A percentile compares a stretch with the other conserved stretches of the same genome.
These are phyloP conservation scores for Parnassius apollo DNA, from an alignment of 2,888 invertebrate genomes.

Conservation along the genomic window DNA sequence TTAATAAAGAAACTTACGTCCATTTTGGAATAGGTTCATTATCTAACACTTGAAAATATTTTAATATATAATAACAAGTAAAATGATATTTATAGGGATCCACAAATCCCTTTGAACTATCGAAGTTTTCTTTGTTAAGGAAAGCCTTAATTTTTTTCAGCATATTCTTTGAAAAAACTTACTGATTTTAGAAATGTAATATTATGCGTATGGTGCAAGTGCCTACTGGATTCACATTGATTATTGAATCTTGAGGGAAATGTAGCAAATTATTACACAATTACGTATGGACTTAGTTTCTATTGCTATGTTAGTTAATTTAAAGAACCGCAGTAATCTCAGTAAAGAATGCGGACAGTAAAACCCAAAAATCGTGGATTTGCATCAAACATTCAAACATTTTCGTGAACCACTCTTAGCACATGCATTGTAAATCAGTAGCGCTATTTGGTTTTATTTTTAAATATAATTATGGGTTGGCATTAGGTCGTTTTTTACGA, in stretches of 20 bases:
- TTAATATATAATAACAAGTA: slow-evolving; percentile 46
- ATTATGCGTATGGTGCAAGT: no score
- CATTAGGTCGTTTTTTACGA: no score
- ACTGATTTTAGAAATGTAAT: not conserved
- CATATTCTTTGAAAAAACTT: slow-evolving; percentile 29
- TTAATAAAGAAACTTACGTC: slow-evolving; percentile 40
- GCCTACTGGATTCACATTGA: no score
- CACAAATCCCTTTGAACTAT: slow-evolving; percentile 44
- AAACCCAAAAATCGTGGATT: no score
- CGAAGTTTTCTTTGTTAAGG: slow-evolving; percentile 45
- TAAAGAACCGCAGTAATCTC: no score
- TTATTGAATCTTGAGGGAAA: not conserved
- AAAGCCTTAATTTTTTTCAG: slow-evolving; percentile 41
- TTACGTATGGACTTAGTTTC: slow-evolving; percentile 13
- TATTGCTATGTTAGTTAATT: slow-evolving; percentile 1
- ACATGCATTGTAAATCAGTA: no score
- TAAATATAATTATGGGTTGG: no score
- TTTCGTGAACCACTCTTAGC: no score
- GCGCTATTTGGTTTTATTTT: no score
- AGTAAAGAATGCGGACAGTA: no score
- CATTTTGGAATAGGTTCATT: slow-evolving; percentile 40
- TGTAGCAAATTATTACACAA: not conserved
- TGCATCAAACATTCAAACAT: no score
- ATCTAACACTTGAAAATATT: slow-evolving; percentile 49
- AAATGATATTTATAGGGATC: slow-evolving; percentile 54